phyloP scores from a whole-genome alignment of 1,140 invertebrate species.

The Papilio polyxenes region DNA sequence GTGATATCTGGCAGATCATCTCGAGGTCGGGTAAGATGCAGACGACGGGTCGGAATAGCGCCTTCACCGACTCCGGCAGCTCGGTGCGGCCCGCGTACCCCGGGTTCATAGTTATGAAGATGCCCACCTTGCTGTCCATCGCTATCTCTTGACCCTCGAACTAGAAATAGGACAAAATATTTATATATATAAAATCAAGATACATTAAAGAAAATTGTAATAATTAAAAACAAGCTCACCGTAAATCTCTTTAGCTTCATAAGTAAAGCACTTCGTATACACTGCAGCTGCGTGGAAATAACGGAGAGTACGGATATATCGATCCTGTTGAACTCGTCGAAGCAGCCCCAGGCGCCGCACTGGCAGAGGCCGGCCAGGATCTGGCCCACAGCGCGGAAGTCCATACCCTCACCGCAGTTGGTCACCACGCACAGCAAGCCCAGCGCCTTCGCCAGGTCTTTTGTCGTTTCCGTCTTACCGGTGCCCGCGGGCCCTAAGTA shows the following conservation, averaged over 20 bases:
- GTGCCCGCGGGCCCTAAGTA: constrained; percentile 88
- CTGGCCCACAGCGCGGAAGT: constrained; percentile 92
- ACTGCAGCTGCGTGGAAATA: constrained; percentile 94
- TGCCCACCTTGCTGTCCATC: constrained; percentile 91
- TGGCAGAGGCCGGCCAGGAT: constrained; percentile 90
- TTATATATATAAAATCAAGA: not conserved
- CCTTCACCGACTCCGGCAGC: constrained; percentile 94
- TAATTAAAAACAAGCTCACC: constrained; percentile 70
- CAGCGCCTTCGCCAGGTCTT: constrained; percentile 94
- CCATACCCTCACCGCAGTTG: constrained; percentile 96
- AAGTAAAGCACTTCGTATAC: constrained; percentile 91
- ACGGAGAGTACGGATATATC: constrained; percentile 94
- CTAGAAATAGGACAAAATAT: constrained; percentile 70
- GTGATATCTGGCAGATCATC: constrained; percentile 94
- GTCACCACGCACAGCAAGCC: constrained; percentile 93
- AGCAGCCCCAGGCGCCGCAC: constrained; percentile 93
- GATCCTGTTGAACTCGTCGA: constrained; percentile 96
- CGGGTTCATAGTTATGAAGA: constrained; percentile 97
- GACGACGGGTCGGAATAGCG: constrained; percentile 93
- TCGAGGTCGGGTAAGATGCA: constrained; percentile 94
- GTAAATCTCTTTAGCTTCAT: constrained; percentile 87
- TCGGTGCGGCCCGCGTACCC: constrained; percentile 94
- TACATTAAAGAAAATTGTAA: not conserved
- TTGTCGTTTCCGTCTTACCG: constrained; percentile 95
- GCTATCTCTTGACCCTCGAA: constrained; percentile 92